These are phyloP conservation scores for Stichopus horrens DNA, from an alignment of 53 echinoderm and acorn worm species.

Conservation along the genomic window DNA sequence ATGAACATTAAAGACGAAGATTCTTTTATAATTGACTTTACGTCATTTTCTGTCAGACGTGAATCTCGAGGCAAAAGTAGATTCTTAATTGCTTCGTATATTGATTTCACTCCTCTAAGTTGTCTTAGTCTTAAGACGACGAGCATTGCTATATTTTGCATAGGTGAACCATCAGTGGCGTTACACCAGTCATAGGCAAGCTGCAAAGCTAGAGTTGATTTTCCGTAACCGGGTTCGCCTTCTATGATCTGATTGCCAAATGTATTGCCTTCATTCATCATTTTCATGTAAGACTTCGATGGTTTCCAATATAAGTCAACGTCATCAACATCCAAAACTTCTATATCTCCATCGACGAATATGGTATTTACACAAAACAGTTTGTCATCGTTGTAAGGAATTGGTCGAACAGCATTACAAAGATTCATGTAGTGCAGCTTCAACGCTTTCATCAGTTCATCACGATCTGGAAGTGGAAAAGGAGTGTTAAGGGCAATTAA, in stretches of 20 bases:
- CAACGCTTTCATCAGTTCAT: too few species aligned
- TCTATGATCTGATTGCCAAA: neutral
- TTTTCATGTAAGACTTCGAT: neutral
- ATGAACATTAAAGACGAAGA: neutral
- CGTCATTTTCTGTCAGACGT: neutral
- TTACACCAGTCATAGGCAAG: constrained; percentile 23
- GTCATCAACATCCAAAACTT: neutral
- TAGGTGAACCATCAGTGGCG: neutral
- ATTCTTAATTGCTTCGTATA: neutral
- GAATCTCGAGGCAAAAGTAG: constrained; percentile 19
- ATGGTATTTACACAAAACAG: too few species aligned
- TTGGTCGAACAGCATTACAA: too few species aligned
- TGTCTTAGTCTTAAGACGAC: constrained; percentile 12
- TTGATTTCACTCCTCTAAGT: constrained; percentile 24
- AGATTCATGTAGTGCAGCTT: too few species aligned
- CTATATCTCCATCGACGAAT: neutral
- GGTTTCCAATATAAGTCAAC: neutral
- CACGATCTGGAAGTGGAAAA: too few species aligned
- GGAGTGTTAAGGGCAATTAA: too few species aligned
- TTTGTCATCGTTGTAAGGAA: too few species aligned
- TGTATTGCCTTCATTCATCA: neutral
- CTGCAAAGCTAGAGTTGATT: neutral
- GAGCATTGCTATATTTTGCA: neutral
- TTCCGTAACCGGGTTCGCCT: constrained; percentile 16
- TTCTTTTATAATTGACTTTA: neutral